Conservation (phyloP, 1,140 invertebrate genomes). For the Drosophila novamexicana region DNA sequence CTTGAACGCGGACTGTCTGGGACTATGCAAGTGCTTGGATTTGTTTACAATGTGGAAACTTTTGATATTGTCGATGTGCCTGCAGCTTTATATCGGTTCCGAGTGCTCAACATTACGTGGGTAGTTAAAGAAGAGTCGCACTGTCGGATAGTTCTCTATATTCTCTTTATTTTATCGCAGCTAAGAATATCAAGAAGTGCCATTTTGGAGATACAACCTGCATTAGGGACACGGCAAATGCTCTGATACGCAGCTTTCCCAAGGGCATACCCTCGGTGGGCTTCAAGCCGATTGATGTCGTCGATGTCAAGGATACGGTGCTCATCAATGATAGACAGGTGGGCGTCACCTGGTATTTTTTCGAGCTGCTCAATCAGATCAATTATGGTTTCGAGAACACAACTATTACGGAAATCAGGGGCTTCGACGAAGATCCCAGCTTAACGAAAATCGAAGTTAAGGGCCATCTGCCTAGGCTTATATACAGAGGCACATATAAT, state of each 20-base stretch:
- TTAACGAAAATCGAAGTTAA: slow-evolving; percentile 47
- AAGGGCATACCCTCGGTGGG: slow-evolving; percentile 61
- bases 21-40: slow-evolving; percentile 39
- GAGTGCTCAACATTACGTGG: slow-evolving; percentile 48
- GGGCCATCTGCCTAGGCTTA: slow-evolving; percentile 52
- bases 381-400: slow-evolving; percentile 69
- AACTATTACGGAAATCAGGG: slow-evolving; percentile 56
- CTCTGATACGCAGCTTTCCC: slow-evolving; percentile 40
- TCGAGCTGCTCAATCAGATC: slow-evolving; percentile 51
- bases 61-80: slow-evolving; percentile 17
- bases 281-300: slow-evolving; percentile 53
- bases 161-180: slow-evolving; percentile 7
- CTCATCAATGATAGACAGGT: slow-evolving; percentile 54
- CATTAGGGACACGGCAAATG: slow-evolving; percentile 50
- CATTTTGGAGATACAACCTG: slow-evolving; percentile 58
- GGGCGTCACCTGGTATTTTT: slow-evolving; percentile 55
- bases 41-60: slow-evolving; percentile 37
- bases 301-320: slow-evolving; percentile 48
- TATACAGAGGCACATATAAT: slow-evolving; percentile 56
- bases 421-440: slow-evolving; percentile 64
- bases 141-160: background rate
- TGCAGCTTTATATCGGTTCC: slow-evolving; percentile 25
- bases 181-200: slow-evolving; percentile 51
- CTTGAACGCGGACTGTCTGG: slow-evolving; percentile 8
- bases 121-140: background rate